Evolutionary conservation across 1,140 invertebrate species (phyloP).

Genomic region (Bombus haemorrhoidalis): DNA sequence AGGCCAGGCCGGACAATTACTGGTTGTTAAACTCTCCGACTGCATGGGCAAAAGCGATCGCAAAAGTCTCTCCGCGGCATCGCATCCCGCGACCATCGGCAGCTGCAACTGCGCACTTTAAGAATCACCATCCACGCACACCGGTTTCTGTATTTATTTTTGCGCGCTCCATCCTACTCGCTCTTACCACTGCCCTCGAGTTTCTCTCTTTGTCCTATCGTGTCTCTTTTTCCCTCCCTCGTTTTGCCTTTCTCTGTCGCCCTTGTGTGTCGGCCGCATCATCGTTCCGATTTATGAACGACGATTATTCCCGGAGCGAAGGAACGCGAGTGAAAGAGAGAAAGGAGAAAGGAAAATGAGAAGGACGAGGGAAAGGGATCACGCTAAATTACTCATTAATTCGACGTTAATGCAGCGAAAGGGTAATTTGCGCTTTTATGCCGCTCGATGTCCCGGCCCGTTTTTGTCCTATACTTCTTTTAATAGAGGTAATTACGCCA

Average conservation of each 20-base stretch:
- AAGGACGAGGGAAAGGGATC: background rate
- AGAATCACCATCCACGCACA: slow-evolving; percentile 49
- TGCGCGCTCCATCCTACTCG: slow-evolving; percentile 12
- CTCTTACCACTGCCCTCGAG: background rate
- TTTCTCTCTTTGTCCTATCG: too few species aligned
- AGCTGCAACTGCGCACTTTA: slow-evolving; percentile 48
- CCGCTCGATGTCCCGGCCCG: background rate
- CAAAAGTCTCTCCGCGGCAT: slow-evolving; percentile 53
- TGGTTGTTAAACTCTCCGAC: slow-evolving; percentile 75
- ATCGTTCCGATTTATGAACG: slow-evolving; percentile 40
- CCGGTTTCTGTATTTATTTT: slow-evolving; percentile 52
- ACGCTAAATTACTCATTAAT: slow-evolving; percentile 50
- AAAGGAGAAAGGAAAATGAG: background rate
- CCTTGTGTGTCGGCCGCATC: background rate
- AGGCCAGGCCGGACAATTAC: slow-evolving; percentile 74
- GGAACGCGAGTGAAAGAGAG: background rate
- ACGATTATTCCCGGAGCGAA: slow-evolving; percentile 16
- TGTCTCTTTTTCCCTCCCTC: slow-evolving; percentile 13
- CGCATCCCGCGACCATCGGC: slow-evolving; percentile 49
- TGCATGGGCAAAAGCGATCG: slow-evolving; percentile 60
- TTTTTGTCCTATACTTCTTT: slow-evolving; percentile 37
- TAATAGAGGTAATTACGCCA: slow-evolving; percentile 31
- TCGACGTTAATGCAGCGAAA: slow-evolving; percentile 45
- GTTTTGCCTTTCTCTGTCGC: background rate
- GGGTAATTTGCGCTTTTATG: slow-evolving; percentile 48